A percentile compares a stretch with the other conserved stretches of the same genome.
These are phyloP conservation scores for Puntigrus tetrazona DNA, from an alignment of 2,113 vertebrate genomes.

Conservation along the genomic window DNA sequence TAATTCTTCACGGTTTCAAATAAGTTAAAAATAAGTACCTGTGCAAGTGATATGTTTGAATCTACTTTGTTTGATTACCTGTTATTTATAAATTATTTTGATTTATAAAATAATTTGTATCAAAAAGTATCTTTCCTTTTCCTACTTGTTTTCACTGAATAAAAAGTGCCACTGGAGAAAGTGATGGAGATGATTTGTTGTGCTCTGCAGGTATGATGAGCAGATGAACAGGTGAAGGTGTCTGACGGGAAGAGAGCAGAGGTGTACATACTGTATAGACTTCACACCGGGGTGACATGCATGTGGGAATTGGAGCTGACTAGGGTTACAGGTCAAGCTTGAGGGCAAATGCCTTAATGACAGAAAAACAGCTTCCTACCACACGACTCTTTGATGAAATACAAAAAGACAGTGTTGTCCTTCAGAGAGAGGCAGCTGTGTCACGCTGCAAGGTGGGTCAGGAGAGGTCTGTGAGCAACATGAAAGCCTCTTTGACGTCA, in stretches of 20 bases:
- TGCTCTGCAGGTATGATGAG: slow-evolving; percentile 65
- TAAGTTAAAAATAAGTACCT: too few species aligned
- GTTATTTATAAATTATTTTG: too few species aligned
- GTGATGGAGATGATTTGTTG: neutral
- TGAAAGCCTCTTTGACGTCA: slow-evolving; percentile 5
- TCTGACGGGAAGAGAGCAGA: slow-evolving; percentile 4
- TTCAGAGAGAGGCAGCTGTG: neutral
- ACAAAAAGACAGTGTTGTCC: slow-evolving; percentile 3
- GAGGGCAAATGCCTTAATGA: neutral
- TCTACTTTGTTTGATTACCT: too few species aligned
- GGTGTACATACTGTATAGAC: slow-evolving; percentile 22
- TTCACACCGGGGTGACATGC: slow-evolving; percentile 6
- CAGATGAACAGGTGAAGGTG: slow-evolving; percentile 64
- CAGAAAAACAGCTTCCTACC: slow-evolving; percentile 9
- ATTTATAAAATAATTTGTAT: too few species aligned
- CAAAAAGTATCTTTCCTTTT: neutral
- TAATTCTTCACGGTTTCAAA: neutral
- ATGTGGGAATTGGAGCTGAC: neutral
- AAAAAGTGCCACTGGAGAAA: neutral
- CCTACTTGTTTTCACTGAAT: neutral
- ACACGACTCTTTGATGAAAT: slow-evolving; percentile 2
- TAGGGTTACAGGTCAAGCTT: slow-evolving; percentile 12
- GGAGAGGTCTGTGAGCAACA: neutral
- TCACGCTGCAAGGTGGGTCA: neutral
- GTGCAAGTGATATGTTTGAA: too few species aligned